Evolutionary conservation across 2,888 invertebrate species (phyloP), one percentile per base, ranked within the genome.

Genomic region (Dioctria rufipes): DNA sequence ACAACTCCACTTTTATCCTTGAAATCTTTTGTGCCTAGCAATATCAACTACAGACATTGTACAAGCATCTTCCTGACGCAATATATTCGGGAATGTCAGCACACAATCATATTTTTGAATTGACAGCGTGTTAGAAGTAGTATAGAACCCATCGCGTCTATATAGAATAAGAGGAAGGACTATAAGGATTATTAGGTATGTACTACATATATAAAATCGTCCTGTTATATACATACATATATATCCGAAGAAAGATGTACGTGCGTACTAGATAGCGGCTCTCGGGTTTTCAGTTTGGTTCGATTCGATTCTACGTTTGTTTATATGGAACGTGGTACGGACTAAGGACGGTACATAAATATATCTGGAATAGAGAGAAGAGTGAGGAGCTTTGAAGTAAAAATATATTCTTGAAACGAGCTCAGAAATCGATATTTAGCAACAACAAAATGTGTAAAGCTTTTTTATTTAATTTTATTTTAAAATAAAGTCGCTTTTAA

Each of bases 361-460:
- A 25, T 25, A 25, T 25, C 25, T 25, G 25, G 25, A 25, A 25
- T 25, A 25, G 25, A 25, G 25, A 2, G 25, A 25, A 25, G 25
- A 25, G 25, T 25, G 2, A 25, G 25, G 58, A 81, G 81, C 81
- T 81, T 73, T 65, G 40, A 40, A 58, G 73, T 67, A 81, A 79
- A 81, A 79, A 79, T 81, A 25, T 25, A 73, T 78, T 58, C 77
- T 63, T 60, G 61, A 63, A 43, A 61, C 77, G 42, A 75, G 58
- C 67, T 69, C 78, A 73, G 60, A 80, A 81, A 81, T 81, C 81
- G 81, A 81, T 81, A 71, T 81, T 81, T 81, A 78, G 73, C 77
- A 73, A 78, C 63, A 58, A 37, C 60, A n/a, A 9, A 49, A 77
- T 46, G 42, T 40, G n/a, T 58, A 58, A 73, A 73, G 25, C 25